Evolutionary conservation across 1,140 invertebrate species (phyloP).

Genomic region (Tribolium madens): DNA sequence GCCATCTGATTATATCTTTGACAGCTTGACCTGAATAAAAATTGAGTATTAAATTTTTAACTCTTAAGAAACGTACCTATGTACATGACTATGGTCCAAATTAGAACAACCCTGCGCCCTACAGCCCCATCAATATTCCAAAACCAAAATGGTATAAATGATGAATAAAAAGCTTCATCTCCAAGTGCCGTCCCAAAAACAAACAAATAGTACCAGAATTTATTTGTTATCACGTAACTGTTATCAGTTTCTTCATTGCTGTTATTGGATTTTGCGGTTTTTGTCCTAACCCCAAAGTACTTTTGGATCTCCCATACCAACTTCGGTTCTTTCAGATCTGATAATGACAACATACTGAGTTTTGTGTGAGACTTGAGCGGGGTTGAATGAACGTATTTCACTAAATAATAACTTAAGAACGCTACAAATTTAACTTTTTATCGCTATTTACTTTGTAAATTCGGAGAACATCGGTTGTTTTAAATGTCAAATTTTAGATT

Average conservation of each 20-base stretch:
- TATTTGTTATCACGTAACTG: constrained; percentile 76
- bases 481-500: background rate
- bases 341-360: constrained; percentile 60
- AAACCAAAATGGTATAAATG: constrained; percentile 91
- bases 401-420: background rate
- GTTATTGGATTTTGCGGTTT: constrained; percentile 56
- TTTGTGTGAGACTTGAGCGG: constrained; percentile 53
- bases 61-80: constrained; percentile 70
- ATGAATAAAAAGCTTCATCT: constrained; percentile 89
- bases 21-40: constrained; percentile 79
- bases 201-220: constrained; percentile 90
- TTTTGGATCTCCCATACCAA: constrained; percentile 79
- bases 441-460: background rate
- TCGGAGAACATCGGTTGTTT: background rate
- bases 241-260: constrained; percentile 60
- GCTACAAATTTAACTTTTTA: background rate
- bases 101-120: constrained; percentile 81
- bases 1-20: constrained; percentile 89
- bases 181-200: constrained; percentile 85
- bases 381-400: background rate
- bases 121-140: constrained; percentile 92
- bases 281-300: constrained; percentile 72
- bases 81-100: constrained; percentile 90
- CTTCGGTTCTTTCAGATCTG: constrained; percentile 76
- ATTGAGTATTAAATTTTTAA: constrained; percentile 22